Conservation (phyloP, 2,113 vertebrate genomes). For the Asarcornis scutulata region DNA sequence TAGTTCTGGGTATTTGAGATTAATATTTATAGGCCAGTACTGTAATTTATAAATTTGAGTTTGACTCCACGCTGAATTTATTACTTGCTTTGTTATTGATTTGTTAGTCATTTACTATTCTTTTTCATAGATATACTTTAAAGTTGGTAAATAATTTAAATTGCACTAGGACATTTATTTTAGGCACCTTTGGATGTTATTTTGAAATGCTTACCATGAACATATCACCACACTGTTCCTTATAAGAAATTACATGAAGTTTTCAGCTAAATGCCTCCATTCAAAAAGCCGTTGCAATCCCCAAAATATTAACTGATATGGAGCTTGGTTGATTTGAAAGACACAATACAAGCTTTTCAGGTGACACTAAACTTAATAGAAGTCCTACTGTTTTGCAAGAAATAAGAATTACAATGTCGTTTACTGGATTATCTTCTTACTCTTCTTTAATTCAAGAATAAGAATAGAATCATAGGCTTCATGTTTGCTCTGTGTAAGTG, state of each 20-base stretch:
- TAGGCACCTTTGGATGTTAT: background rate
- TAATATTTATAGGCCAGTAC: slow-evolving; percentile 2
- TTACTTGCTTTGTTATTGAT: slow-evolving; percentile 41
- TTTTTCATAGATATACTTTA: slow-evolving; percentile 38
- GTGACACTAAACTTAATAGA: background rate
- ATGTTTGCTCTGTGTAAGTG: background rate
- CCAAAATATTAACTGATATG: background rate
- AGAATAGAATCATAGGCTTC: background rate
- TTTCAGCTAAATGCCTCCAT: slow-evolving; percentile 7
- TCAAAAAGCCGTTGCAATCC: background rate
- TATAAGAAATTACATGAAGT: background rate
- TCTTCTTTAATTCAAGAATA: background rate
- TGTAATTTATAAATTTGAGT: slow-evolving; percentile 21
- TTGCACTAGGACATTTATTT: background rate
- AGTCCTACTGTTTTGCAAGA: background rate
- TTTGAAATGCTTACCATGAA: slow-evolving; percentile 19
- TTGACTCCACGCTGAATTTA: slow-evolving; percentile 24
- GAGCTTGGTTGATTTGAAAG: background rate
- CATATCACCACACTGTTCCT: background rate
- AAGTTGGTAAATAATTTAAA: slow-evolving; percentile 48
- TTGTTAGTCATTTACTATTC: slow-evolving; percentile 42
- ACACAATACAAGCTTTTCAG: background rate
- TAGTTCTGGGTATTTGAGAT: slow-evolving; percentile 50
- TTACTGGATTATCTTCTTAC: background rate
- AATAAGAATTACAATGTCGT: background rate